Evolutionary conservation across 2,797 vertebrate species (phyloP), one percentile per base, ranked within the genome.

Genomic region (Todus mexicanus): DNA sequence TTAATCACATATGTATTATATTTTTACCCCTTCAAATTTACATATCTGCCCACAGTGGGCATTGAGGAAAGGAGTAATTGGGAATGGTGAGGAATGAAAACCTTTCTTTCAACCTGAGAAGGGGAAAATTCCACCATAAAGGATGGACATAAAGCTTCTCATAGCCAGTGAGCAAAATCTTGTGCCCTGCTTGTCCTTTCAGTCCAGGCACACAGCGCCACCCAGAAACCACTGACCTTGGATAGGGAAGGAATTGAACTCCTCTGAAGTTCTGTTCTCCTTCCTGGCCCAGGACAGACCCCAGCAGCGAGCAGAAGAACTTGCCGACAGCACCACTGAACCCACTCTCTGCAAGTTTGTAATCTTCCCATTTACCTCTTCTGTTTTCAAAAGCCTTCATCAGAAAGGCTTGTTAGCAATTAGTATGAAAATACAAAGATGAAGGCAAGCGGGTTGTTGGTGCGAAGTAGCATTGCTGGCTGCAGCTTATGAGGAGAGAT

Each of bases 251-350:
- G 6, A 38, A 61, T 3, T 5, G 1, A 61, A 50, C 18, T 56
- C 20, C 29, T 66, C 29, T 1, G 0, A 38, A 68, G 37, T 25
- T n/a, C 29, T 11, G 4, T 38, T 56, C 31, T 60, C 64, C n/a
- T 26, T 47, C 25, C 42, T 43, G 60, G 20, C 25, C 37, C 35
- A 50, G 66, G 17, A 77, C 45, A 91, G 37, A 78, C 9, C 37
- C n/a, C 2, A 1, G 15, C 53, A 71, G 35, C 0, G 4, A 72
- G 60, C 6, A 7, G 37, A 61, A 26, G 11, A 21, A 29, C 27
- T 50, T 63, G n/a, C 27, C 21, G 37, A 56, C 42, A 45, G n/a
- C 66, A 73, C 27, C 37, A 38, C 29, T 27, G 27, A 57, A 27
- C 31, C 42, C 63, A 56, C 20, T 15, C 35, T 38, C 21, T 38